Evolutionary conservation across 2,113 vertebrate species (phyloP).

Genomic region (Eidolon helvum): DNA sequence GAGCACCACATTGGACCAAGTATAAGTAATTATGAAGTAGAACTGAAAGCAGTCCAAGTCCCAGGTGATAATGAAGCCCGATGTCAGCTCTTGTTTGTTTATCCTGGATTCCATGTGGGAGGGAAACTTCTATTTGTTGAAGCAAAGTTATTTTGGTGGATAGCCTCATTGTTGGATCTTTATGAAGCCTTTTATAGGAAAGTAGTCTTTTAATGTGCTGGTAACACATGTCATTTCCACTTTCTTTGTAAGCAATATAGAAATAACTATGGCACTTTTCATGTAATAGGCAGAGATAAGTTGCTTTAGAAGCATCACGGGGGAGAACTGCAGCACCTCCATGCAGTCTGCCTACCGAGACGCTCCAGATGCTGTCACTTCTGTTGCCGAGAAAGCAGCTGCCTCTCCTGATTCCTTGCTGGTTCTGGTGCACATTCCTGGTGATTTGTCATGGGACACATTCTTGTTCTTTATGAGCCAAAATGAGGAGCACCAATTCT

Average conservation of each 20-base stretch:
- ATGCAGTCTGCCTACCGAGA: background rate
- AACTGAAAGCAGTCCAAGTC: background rate
- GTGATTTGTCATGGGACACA: background rate
- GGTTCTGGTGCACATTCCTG: background rate
- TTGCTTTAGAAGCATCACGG: background rate
- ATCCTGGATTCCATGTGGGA: background rate
- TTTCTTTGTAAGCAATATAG: background rate
- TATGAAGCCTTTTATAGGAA: background rate
- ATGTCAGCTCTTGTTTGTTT: background rate
- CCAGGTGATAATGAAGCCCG: background rate
- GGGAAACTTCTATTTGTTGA: background rate
- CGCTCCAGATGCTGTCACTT: constrained; percentile 46
- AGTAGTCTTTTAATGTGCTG: background rate
- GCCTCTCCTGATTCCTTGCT: background rate
- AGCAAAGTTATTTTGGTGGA: background rate
- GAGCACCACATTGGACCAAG: background rate
- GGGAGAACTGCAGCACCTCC: background rate
- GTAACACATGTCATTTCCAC: background rate
- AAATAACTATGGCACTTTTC: background rate
- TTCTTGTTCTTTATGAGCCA: constrained; percentile 2
- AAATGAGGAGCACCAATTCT: background rate
- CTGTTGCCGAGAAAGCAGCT: constrained; percentile 42
- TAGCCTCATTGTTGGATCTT: background rate
- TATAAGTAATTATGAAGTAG: background rate
- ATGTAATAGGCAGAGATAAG: background rate